Percentiles rank a stretch among this genome's conserved stretches.
Evolutionary conservation across 1,140 invertebrate species (phyloP).

Genomic region (Anoplophora glabripennis): DNA sequence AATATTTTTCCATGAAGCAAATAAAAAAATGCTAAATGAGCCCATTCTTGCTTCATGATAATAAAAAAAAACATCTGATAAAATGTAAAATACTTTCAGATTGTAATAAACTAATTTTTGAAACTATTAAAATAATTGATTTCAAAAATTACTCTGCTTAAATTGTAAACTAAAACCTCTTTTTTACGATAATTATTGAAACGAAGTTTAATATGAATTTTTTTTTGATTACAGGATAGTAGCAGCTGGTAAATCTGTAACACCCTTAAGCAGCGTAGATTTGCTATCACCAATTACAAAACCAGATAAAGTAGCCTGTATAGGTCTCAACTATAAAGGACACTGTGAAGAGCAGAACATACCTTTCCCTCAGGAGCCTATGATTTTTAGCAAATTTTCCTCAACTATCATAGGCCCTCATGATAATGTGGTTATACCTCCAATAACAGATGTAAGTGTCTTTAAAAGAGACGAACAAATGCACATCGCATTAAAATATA

Average conservation of each 20-base stretch:
- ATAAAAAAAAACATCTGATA: too few species aligned
- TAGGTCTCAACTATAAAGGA: conserved; percentile 76
- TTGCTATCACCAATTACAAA: conserved; percentile 65
- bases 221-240: conserved; percentile 9
- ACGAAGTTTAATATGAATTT: not conserved
- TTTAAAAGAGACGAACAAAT: too few species aligned
- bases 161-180: too few species aligned
- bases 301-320: conserved; percentile 75
- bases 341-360: conserved; percentile 76
- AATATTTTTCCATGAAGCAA: too few species aligned
- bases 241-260: conserved; percentile 10
- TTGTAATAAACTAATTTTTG: too few species aligned
- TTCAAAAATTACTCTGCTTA: too few species aligned
- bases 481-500: too few species aligned
- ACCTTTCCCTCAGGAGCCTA: conserved; percentile 67
- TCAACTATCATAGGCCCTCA: conserved; percentile 68
- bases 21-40: too few species aligned
- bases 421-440: conserved; percentile 68
- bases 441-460: conserved; percentile 59
- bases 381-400: conserved; percentile 77
- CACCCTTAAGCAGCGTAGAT: conserved; percentile 2
- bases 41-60: too few species aligned
- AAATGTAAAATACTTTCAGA: too few species aligned
- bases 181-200: too few species aligned
- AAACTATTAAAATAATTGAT: too few species aligned